Evolutionary conservation across 2,113 vertebrate species (phyloP), one percentile per base, ranked within the genome.

Genomic region (Lynx canadensis): DNA sequence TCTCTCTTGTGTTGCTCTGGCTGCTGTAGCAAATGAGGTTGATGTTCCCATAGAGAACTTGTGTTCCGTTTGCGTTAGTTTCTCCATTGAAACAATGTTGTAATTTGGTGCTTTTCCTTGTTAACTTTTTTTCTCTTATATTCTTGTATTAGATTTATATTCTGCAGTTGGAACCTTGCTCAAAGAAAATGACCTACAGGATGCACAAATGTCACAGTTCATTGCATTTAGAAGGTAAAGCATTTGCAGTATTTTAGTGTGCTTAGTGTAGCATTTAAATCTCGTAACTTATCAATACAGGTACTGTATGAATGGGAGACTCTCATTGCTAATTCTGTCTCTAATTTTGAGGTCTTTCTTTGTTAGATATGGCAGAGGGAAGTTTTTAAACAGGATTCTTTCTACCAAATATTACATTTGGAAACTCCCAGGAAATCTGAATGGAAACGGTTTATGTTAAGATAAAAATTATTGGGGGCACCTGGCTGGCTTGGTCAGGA

Each of bases 141-240:
- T 97, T 45, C 45, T 45, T 45, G 45, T 86, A 92, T 93, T 97
- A 99, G 99, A 95, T 97, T 97, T 99, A 87, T 98, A 97, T 94
- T 96, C 94, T 96, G 98, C 98, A 12, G 98, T 99, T 96, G 96
- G 60, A 93, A n/a, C 80, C 97, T 98, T 99, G 97, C 98, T 99
- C 85, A 90, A 98, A 97, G 99, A 98, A 76, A 98, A 98, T 16
- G 99, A 99, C 73, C 93, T 99, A 45, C 11, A 99, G 93, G 90
- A 98, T 93, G 96, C 99, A 90, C 29, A 81, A 55, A 98, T 97
- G 7, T 99, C 99, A 3, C 99, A 99, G 80, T 99, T 99, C 98
- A 99, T 99, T 98, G 99, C 99, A 87, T 99, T 99, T 98, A 98
- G 98, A 98, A 99, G 99, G 99, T 99, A 99, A 94, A 92, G 31